Percentiles rank a stretch among this genome's conserved stretches.
Conservation (phyloP, 2,797 vertebrate genomes). For the Mormyrus hasselquistii region DNA sequence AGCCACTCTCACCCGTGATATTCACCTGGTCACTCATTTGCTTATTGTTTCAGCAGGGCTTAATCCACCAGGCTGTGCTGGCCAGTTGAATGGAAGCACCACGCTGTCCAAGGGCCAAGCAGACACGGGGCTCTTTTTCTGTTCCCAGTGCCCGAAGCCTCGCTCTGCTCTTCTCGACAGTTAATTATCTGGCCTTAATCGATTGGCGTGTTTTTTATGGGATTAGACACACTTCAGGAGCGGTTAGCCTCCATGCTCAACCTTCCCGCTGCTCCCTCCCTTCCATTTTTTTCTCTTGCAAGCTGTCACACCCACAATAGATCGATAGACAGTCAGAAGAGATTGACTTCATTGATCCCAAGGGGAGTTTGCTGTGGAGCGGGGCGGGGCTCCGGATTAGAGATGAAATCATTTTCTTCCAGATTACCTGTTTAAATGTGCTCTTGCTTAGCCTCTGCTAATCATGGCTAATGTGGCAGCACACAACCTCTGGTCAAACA, state of each 20-base stretch:
- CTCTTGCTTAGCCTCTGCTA: neutral
- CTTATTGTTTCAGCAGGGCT: neutral
- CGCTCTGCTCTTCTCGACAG: neutral
- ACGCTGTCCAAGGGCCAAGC: neutral
- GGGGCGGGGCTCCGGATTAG: neutral
- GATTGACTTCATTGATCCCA: neutral
- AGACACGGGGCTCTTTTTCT: neutral
- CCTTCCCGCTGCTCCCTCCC: neutral
- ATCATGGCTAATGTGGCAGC: neutral
- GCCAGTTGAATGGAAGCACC: neutral
- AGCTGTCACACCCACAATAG: constrained; percentile 4
- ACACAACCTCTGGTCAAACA: neutral
- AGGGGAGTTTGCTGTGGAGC: neutral
- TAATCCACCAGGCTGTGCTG: neutral
- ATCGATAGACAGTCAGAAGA: neutral
- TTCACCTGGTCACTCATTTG: neutral
- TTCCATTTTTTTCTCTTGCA: neutral
- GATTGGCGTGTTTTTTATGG: neutral
- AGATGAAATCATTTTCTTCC: constrained; percentile 6
- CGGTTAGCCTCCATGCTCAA: constrained; percentile 8
- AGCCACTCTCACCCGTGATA: neutral
- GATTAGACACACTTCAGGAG: constrained; percentile 11
- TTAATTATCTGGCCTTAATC: constrained; percentile 20
- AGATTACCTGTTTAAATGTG: constrained; percentile 15
- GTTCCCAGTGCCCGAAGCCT: neutral